A percentile compares a stretch with the other conserved stretches of the same genome.
These are phyloP conservation scores for Chlorodrepanis virens DNA, from an alignment of 2,113 vertebrate species.

Conservation along the genomic window DNA sequence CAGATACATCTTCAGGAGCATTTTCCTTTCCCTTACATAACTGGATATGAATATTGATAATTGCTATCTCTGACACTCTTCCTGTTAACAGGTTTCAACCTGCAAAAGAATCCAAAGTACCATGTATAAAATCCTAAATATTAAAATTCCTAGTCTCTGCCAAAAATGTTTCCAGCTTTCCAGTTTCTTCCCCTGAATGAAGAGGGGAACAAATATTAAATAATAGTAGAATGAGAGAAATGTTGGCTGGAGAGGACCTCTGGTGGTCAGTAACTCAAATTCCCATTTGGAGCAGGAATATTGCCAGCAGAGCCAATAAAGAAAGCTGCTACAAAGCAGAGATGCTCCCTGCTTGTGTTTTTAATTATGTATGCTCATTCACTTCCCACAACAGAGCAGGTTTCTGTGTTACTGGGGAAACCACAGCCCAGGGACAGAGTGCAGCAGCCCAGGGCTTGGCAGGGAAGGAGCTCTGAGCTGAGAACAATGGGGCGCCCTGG, in stretches of 20 bases:
- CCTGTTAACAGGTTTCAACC: not conserved
- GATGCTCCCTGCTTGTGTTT: not conserved
- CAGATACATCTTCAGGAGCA: not conserved
- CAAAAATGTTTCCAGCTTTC: not conserved
- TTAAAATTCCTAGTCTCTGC: not conserved
- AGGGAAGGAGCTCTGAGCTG: not conserved
- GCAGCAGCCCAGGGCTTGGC: not conserved
- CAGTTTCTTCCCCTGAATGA: not conserved
- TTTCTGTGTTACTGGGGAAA: slow-evolving; percentile 6
- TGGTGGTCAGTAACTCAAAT: slow-evolving; percentile 18
- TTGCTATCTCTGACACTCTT: not conserved
- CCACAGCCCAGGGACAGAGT: not conserved
- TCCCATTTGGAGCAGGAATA: not conserved
- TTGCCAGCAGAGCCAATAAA: not conserved
- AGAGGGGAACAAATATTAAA: not conserved
- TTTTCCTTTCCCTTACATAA: not conserved
- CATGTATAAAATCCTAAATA: not conserved
- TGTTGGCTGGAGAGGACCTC: slow-evolving; percentile 26
- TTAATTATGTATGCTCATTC: not conserved
- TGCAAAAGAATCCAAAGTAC: not conserved
- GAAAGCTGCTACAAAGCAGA: not conserved
- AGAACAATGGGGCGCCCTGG: fast-evolving
- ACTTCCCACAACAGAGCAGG: not conserved
- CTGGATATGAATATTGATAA: slow-evolving; percentile 1
- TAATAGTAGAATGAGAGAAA: not conserved